These are phyloP conservation scores for Alviniconcha marisindica DNA, from an alignment of 1,140 invertebrate species.

Conservation along the genomic window DNA sequence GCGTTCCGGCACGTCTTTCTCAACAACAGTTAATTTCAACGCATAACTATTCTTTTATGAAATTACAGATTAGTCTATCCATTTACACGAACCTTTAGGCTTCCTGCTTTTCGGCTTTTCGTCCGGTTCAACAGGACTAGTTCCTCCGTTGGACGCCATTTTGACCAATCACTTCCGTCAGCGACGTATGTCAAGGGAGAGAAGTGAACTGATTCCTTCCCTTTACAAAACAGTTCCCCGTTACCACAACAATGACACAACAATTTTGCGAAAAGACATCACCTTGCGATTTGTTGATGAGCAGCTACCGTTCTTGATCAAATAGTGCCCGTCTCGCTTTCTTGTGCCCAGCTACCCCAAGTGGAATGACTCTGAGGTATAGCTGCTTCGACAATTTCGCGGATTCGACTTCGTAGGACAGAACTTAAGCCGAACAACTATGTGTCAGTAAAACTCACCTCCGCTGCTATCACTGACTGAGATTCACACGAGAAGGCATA, in stretches of 20 bases:
- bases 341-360: background rate
- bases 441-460: too few relatives aligned
- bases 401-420: too few relatives aligned
- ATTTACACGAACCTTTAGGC: conserved; percentile 53
- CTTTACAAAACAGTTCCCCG: background rate
- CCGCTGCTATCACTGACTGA: background rate
- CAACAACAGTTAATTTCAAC: too few relatives aligned
- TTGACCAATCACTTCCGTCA: conserved; percentile 20
- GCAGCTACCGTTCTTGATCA: too few relatives aligned
- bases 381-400: too few relatives aligned
- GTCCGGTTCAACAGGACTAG: conserved; percentile 29
- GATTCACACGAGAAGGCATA: background rate
- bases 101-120: conserved; percentile 55
- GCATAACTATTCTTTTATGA: too few relatives aligned
- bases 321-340: background rate
- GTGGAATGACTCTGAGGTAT: too few relatives aligned
- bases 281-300: background rate
- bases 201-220: too few relatives aligned
- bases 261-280: background rate
- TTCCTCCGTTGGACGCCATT: conserved; percentile 42
- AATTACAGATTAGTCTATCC: too few relatives aligned
- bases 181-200: background rate
- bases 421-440: too few relatives aligned
- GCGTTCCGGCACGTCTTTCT: too few relatives aligned
- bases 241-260: background rate